Conservation (phyloP, 2,888 invertebrate genomes). For the Stenolophus ochropezus region DNA sequence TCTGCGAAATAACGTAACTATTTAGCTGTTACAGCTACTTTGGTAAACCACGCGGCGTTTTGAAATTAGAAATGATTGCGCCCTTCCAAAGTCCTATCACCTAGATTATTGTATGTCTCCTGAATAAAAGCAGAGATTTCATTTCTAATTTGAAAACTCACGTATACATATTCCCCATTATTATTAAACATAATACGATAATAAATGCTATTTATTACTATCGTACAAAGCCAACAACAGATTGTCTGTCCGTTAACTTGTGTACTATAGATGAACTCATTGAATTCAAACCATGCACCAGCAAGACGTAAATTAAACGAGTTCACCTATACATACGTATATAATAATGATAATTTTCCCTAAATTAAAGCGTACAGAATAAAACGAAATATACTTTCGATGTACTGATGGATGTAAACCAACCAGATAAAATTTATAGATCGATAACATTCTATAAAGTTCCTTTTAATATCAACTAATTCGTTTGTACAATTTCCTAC, state of each 20-base stretch:
- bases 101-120: neutral
- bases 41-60: conserved; percentile 48
- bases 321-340: conserved; percentile 42
- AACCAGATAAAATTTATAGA: conserved; percentile 28
- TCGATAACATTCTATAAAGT: conserved; percentile 33
- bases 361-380: conserved; percentile 52
- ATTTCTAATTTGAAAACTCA: conserved; percentile 50
- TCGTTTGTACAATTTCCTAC: conserved; percentile 43
- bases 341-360: conserved; percentile 44
- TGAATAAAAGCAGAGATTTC: conserved; percentile 6
- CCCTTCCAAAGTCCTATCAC: neutral
- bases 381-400: conserved; percentile 14
- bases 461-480: conserved; percentile 35
- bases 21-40: conserved; percentile 58
- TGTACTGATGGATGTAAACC: conserved; percentile 33
- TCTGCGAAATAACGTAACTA: conserved; percentile 52
- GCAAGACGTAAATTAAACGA: neutral
- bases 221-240: neutral
- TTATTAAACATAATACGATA: conserved; percentile 55
- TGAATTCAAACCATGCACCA: neutral
- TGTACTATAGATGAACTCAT: neutral
- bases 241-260: neutral
- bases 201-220: conserved; percentile 55
- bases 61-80: conserved; percentile 50
- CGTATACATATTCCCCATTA: conserved; percentile 53